A percentile compares a stretch with the other conserved stretches of the same genome.
Evolutionary conservation across 2,888 invertebrate genomes (phyloP).

Genomic region (Eristalinus sepulchralis): DNA sequence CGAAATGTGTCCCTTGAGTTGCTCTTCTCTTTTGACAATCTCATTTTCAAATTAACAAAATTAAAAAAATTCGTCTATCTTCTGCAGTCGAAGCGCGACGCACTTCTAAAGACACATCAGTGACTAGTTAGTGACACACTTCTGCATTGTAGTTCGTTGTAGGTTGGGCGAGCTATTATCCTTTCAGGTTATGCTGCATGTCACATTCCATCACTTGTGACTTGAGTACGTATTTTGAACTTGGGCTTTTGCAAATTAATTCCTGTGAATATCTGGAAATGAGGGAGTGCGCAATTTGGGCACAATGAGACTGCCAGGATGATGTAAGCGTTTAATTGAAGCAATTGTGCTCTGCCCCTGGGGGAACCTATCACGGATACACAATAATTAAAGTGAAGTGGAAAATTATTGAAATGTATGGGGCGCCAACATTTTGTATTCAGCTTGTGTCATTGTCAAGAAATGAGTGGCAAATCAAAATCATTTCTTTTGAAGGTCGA

Average conservation of each 20-base stretch:
- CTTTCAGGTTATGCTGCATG: slow-evolving; percentile 25
- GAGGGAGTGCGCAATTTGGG: not conserved
- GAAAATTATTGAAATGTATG: slow-evolving; percentile 29
- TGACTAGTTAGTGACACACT: slow-evolving; percentile 1
- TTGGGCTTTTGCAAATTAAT: slow-evolving; percentile 43
- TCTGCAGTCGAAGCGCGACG: not conserved
- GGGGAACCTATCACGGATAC: slow-evolving; percentile 29
- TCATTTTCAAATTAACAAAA: slow-evolving; percentile 45
- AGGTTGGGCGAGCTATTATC: slow-evolving; percentile 32
- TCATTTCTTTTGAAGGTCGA: slow-evolving; percentile 49
- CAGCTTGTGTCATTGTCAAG: slow-evolving; percentile 8
- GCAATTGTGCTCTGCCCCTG: slow-evolving; percentile 6
- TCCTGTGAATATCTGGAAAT: not conserved
- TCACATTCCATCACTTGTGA: slow-evolving; percentile 24
- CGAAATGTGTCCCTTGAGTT: slow-evolving; percentile 55
- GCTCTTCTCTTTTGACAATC: not conserved
- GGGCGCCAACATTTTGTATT: not conserved
- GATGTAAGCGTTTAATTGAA: slow-evolving; percentile 39
- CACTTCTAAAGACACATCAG: slow-evolving; percentile 27
- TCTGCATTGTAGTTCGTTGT: slow-evolving; percentile 1
- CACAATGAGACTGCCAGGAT: not conserved
- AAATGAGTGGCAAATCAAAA: slow-evolving; percentile 17
- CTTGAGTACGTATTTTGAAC: slow-evolving; percentile 48
- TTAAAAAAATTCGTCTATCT: slow-evolving; percentile 47
- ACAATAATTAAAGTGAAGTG: slow-evolving; percentile 36